Conservation (phyloP, 1,140 invertebrate species). For the Wasmannia auropunctata region DNA sequence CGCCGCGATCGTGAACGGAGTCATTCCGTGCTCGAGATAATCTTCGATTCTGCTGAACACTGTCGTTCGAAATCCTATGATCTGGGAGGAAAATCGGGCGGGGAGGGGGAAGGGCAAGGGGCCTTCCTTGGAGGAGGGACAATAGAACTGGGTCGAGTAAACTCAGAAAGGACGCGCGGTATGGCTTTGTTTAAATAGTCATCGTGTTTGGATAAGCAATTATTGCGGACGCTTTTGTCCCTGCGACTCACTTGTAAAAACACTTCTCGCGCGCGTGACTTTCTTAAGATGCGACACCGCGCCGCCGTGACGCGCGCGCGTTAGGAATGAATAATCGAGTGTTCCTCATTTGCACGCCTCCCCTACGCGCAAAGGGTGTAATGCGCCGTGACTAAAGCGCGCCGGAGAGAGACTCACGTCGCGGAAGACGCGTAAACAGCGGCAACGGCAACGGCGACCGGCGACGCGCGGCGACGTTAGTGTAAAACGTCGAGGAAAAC, state of each 20-base stretch:
- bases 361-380: constrained; percentile 48
- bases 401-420: constrained; percentile 21
- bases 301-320: neutral
- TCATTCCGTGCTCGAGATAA: constrained; percentile 14
- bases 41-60: constrained; percentile 19
- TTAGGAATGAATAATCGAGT: constrained; percentile 44
- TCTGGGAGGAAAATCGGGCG: neutral
- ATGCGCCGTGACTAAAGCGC: constrained; percentile 52
- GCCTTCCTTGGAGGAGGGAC: too few species aligned
- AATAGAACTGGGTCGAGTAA: constrained; percentile 34
- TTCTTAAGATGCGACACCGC: constrained; percentile 25
- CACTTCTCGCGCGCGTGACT: neutral
- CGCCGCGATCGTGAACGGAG: constrained; percentile 8
- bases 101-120: neutral
- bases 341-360: constrained; percentile 35
- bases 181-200: constrained; percentile 12
- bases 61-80: constrained; percentile 9
- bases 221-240: constrained; percentile 1
- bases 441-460: too few species aligned
- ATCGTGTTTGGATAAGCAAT: constrained; percentile 31
- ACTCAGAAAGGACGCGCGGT: neutral
- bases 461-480: neutral
- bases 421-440: constrained; percentile 58
- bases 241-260: constrained; percentile 40
- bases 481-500: constrained; percentile 45